phyloP scores from a whole-genome alignment of 64 coral and sea anemone species.

The Actinia equina region DNA sequence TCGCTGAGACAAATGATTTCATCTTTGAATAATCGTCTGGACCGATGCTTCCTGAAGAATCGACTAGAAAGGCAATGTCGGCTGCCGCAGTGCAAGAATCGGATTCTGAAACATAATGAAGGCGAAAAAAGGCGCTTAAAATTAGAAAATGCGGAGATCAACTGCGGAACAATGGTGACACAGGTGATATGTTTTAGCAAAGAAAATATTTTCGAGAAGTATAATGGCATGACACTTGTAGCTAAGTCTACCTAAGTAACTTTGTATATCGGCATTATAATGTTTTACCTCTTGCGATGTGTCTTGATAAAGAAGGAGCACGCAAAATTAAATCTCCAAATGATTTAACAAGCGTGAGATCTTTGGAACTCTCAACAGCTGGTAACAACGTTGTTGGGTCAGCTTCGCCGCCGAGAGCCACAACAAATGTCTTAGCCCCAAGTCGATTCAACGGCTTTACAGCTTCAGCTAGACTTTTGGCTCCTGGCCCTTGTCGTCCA shows the following conservation, averaged over 20 bases:
- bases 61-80: slow-evolving; percentile 38
- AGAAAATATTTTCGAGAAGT: background rate
- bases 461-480: background rate
- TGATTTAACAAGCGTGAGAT: slow-evolving; percentile 36
- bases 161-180: no score
- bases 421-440: slow-evolving; percentile 25
- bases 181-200: background rate
- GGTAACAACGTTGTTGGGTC: slow-evolving; percentile 22
- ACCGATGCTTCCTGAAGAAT: slow-evolving; percentile 39
- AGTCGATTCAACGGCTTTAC: slow-evolving; percentile 18
- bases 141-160: background rate
- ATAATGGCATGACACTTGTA: no score
- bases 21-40: slow-evolving; percentile 23
- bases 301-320: slow-evolving; percentile 26
- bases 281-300: slow-evolving; percentile 6
- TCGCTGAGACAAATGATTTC: slow-evolving; percentile 62
- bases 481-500: slow-evolving; percentile 4
- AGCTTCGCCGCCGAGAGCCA: slow-evolving; percentile 44
- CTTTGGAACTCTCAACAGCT: slow-evolving; percentile 30
- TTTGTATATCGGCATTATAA: background rate
- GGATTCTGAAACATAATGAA: background rate
- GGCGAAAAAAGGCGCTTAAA: background rate
- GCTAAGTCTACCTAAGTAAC: no score
- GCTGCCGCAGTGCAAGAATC: slow-evolving; percentile 17
- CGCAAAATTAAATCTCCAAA: background rate